Conservation (phyloP, 1,140 invertebrate species). For the Drosophila saltans region DNA sequence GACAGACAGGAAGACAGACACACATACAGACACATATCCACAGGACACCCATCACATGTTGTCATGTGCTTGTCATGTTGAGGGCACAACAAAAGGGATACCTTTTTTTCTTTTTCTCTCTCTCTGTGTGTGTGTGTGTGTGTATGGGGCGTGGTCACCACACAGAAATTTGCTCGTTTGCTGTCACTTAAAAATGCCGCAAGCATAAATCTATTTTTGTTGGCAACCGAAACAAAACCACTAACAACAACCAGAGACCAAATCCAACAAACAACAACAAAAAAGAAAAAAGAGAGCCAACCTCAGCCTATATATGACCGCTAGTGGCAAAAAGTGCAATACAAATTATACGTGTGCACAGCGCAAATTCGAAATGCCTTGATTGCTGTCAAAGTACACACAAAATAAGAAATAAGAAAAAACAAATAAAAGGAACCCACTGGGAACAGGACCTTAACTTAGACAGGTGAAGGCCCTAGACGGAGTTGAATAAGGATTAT, state of each 20-base stretch:
- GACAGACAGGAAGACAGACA: constrained; percentile 49
- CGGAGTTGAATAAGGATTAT: too few species aligned
- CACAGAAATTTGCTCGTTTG: constrained; percentile 75
- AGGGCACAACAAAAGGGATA: constrained; percentile 6
- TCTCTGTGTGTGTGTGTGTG: neutral
- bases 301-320: constrained; percentile 3
- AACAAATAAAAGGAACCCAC: neutral
- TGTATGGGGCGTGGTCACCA: constrained; percentile 31
- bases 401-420: constrained; percentile 28
- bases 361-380: constrained; percentile 47
- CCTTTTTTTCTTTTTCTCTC: neutral
- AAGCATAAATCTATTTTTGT: constrained; percentile 81
- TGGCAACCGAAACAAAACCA: constrained; percentile 46
- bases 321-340: constrained; percentile 43
- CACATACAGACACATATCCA: neutral
- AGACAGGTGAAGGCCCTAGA: neutral
- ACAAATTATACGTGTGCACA: constrained; percentile 46
- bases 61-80: constrained; percentile 58
- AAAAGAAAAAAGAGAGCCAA: neutral
- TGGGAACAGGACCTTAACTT: neutral
- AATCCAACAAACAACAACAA: constrained; percentile 12
- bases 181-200: constrained; percentile 81
- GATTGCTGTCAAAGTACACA: constrained; percentile 40
- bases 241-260: constrained; percentile 49
- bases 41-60: constrained; percentile 53